Base-by-base conservation (phyloP, 53 echinoderm and acorn worm species). In the Holothuria leucospilota region DNA sequence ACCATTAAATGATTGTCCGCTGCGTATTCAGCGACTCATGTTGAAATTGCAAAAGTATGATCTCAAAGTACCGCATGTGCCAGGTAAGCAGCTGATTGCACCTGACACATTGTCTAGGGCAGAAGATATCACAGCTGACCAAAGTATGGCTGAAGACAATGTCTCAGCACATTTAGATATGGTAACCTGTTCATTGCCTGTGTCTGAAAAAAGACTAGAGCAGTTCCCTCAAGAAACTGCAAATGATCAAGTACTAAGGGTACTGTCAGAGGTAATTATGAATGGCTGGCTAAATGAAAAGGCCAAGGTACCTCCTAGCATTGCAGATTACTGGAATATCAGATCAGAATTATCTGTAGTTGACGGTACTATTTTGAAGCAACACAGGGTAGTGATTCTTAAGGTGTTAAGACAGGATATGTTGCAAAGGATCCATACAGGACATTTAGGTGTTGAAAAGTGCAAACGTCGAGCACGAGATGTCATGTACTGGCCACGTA, bases 31-130 rank as follows among this genome's bases (percentile, higher is more conserved):
- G 81, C 24, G 82, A 29, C 60, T 88, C 18, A 80, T 88, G 88
- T 70, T 88, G 7, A 59, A 71, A 52, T 21, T 88, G 61, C 81
- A 88, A 27, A 88, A 56, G 39, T 88, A 88, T 34, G 88, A 92
- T 58, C 28, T 92, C 15, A 68, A 38, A 3, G 39, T 91, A 27
- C 20, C n/a, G n/a, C n/a, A n/a, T n/a, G n/a, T n/a, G n/a, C n/a
- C n/a, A n/a, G n/a, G n/a, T n/a, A n/a, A n/a, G 53, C 41, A 91
- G 42, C 28, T 88, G 5, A 20, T 75, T 8, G 58, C 88, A 42
- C 84, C 91, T 53, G 91, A 91, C 62, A 59, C 88, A 26, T 75
- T 91, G 46, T 84, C 91, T 8, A 63, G 88, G 63, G 91, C 88
- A 68, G 88, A 84, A 23, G 91, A 91, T 39, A 27, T 25, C 26